phyloP scores from a whole-genome alignment of 1,140 invertebrate genomes.

The Ooceraea biroi region DNA sequence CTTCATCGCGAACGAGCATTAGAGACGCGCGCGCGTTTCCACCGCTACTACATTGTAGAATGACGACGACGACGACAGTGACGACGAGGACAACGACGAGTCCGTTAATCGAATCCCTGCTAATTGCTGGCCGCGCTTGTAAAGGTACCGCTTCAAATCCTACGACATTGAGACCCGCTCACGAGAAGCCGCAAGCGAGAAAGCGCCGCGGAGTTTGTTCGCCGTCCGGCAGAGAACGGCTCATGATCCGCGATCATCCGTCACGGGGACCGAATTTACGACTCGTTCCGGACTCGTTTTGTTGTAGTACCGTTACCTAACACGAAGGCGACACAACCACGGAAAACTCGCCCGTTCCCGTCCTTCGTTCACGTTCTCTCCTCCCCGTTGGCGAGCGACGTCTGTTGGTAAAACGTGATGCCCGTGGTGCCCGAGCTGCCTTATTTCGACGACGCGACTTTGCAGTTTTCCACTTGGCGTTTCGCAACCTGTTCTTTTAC shows the following conservation, averaged over 20 bases:
- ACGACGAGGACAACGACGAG: not conserved
- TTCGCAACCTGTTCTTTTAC: conserved; percentile 41
- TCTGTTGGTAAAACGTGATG: conserved; percentile 51
- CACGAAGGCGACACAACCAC: not conserved
- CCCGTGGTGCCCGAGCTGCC: conserved; percentile 9
- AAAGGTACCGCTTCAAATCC: conserved; percentile 44
- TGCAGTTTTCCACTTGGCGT: conserved; percentile 33
- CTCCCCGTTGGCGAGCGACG: not conserved
- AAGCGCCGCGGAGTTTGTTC: not conserved
- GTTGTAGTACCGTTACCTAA: conserved; percentile 42
- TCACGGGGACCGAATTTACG: conserved; percentile 49
- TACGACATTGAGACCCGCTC: conserved; percentile 39
- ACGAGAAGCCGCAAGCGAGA: conserved; percentile 16
- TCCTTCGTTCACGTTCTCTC: conserved; percentile 15
- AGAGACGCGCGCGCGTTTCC: not conserved
- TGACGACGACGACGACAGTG: not conserved
- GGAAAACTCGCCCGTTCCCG: conserved; percentile 44
- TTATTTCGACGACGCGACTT: conserved; percentile 47
- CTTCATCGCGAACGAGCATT: conserved; percentile 23
- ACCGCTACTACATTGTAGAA: not conserved
- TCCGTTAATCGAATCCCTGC: conserved; percentile 51
- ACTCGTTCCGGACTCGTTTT: conserved; percentile 28
- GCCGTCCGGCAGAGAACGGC: conserved; percentile 3
- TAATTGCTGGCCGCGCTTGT: conserved; percentile 54
- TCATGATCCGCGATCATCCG: conserved; percentile 51